These are phyloP conservation scores for Chrysolina oricalcia DNA, from an alignment of 2,888 invertebrate species.

Conservation along the genomic window DNA sequence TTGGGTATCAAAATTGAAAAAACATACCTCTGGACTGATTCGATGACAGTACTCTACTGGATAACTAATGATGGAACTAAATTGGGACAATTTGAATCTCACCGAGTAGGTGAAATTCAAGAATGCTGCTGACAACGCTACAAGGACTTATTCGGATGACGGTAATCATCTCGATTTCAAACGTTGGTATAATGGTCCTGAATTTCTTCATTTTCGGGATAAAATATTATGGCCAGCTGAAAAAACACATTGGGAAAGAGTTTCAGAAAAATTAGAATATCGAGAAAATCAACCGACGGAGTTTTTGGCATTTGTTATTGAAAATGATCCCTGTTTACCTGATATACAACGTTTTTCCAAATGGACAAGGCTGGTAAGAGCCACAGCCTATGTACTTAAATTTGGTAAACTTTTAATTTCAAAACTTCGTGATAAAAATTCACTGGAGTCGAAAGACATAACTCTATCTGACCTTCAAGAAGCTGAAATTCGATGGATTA, in stretches of 20 bases:
- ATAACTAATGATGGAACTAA: not conserved
- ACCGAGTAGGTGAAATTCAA: no score
- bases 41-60: not conserved
- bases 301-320: not conserved
- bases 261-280: not conserved
- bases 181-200: not conserved
- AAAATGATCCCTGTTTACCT: not conserved
- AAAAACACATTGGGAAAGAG: not conserved
- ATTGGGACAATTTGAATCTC: no score
- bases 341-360: not conserved
- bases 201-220: not conserved
- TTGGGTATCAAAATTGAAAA: not conserved
- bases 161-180: not conserved
- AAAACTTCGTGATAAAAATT: not conserved
- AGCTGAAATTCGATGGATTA: not conserved
- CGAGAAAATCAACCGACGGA: not conserved
- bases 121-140: not conserved
- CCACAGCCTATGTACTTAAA: not conserved
- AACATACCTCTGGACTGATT: conserved; percentile 2
- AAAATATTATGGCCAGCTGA: not conserved
- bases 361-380: not conserved
- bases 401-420: not conserved
- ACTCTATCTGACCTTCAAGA: not conserved
- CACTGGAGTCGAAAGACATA: not conserved
- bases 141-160: not conserved